Evolutionary conservation across 64 coral and sea anemone species (phyloP).

Genomic region (Hydrozoanthus tunicans): DNA sequence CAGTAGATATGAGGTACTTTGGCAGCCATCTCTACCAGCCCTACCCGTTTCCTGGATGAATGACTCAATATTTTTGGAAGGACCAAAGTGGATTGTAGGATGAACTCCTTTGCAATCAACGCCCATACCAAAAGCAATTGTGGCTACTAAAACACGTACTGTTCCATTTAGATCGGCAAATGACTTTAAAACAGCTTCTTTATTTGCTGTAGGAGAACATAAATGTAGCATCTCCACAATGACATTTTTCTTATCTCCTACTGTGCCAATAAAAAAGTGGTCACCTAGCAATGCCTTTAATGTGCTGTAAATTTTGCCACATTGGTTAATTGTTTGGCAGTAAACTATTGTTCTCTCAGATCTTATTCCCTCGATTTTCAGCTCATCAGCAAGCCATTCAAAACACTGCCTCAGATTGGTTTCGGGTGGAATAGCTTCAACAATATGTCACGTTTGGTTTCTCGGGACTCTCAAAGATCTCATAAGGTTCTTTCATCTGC

Average conservation of each 20-base stretch:
- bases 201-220: constrained; percentile 41
- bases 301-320: not conserved
- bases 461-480: constrained; percentile 61
- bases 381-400: not conserved
- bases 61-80: constrained; percentile 60
- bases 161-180: constrained; percentile 16
- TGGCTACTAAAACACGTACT: constrained; percentile 39
- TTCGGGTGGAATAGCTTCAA: not conserved
- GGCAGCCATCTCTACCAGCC: constrained; percentile 46
- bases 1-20: constrained; percentile 7
- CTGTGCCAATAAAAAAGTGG: not conserved
- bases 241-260: not conserved
- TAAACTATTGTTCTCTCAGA: constrained; percentile 14
- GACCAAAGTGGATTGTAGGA: constrained; percentile 67
- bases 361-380: not conserved
- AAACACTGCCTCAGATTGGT: not conserved
- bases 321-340: constrained; percentile 10
- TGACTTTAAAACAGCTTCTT: constrained; percentile 27
- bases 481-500: constrained; percentile 21
- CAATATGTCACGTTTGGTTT: constrained; percentile 17
- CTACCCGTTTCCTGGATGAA: constrained; percentile 63
- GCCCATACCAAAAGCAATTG: constrained; percentile 69
- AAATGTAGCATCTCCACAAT: constrained; percentile 68
- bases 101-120: constrained; percentile 63
- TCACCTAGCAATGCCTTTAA: not conserved